These are phyloP conservation scores for Listronotus oregonensis DNA, from an alignment of 1,140 invertebrate species.

Conservation along the genomic window DNA sequence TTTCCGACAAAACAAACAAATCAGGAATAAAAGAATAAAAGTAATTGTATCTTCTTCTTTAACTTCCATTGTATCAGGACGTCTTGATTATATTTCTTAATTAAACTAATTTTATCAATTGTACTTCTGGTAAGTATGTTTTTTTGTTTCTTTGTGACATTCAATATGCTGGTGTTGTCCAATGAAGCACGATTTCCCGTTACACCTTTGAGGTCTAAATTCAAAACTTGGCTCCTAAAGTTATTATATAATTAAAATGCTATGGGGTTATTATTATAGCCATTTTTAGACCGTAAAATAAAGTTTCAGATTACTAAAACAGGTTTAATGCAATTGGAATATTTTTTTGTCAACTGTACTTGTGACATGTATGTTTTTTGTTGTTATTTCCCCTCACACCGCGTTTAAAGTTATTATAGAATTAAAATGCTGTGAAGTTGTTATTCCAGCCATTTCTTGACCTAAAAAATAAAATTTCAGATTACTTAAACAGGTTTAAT, in stretches of 20 bases:
- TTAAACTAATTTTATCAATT: not conserved
- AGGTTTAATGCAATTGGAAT: no score
- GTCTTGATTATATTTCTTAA: not conserved
- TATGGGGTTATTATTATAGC: no score
- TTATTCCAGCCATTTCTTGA: not conserved
- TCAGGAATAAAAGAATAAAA: not conserved
- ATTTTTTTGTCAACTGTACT: no score
- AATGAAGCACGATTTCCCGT: not conserved
- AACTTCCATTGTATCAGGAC: not conserved
- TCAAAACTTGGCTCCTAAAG: not conserved
- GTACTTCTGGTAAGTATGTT: not conserved
- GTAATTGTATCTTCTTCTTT: not conserved
- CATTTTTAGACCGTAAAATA: no score
- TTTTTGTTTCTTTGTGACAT: not conserved
- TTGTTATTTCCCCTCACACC: no score
- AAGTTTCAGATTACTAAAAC: no score
- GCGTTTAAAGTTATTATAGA: not conserved
- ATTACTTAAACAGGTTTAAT: no score
- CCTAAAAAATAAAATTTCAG: not conserved
- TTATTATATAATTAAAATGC: no score
- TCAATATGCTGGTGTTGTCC: not conserved
- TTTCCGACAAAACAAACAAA: not conserved
- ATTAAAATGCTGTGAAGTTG: conserved; percentile 4
- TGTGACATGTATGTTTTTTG: no score
- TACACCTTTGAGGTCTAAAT: not conserved